A percentile compares a stretch with the other conserved stretches of the same genome.
phyloP scores from a whole-genome alignment of 2,797 vertebrate genomes.

The Phylloscopus collybita region DNA sequence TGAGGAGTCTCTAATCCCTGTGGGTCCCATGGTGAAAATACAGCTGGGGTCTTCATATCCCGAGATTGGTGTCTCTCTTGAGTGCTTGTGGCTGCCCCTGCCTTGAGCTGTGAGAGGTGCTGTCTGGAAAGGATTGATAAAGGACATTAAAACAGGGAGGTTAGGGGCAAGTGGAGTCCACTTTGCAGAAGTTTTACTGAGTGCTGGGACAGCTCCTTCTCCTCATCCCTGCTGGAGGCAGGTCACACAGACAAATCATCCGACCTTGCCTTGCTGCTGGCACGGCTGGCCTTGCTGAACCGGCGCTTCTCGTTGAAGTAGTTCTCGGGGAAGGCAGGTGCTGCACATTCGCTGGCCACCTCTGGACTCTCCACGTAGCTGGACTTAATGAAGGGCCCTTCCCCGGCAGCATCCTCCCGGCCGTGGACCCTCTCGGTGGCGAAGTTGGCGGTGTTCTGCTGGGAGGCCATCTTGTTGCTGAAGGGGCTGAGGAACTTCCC shows the following conservation, averaged over 20 bases:
- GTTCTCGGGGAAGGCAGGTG: conserved; percentile 64
- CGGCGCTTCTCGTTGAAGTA: conserved; percentile 86
- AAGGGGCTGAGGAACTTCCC: conserved; percentile 85
- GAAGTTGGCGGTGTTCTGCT: conserved; percentile 91
- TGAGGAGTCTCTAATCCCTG: neutral
- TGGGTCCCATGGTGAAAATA: neutral
- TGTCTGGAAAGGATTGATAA: neutral
- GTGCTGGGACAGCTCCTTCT: neutral
- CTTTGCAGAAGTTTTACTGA: neutral
- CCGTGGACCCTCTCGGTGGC: conserved; percentile 85
- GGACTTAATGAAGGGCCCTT: conserved; percentile 83
- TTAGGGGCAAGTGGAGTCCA: neutral
- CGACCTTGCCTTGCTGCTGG: conserved; percentile 88
- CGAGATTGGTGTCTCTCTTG: accelerated
- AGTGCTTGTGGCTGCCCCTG: neutral
- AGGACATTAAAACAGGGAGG: neutral
- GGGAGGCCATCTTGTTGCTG: conserved; percentile 87
- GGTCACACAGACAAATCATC: conserved; percentile 90
- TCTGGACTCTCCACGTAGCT: conserved; percentile 79
- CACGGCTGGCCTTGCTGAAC: conserved; percentile 87
- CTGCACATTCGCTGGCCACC: conserved; percentile 72
- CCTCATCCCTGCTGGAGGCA: neutral
- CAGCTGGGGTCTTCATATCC: neutral
- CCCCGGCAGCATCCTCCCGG: conserved; percentile 75
- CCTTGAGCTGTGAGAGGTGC: neutral